phyloP scores from a whole-genome alignment of 2,113 vertebrate genomes.

The Marmota monax region DNA sequence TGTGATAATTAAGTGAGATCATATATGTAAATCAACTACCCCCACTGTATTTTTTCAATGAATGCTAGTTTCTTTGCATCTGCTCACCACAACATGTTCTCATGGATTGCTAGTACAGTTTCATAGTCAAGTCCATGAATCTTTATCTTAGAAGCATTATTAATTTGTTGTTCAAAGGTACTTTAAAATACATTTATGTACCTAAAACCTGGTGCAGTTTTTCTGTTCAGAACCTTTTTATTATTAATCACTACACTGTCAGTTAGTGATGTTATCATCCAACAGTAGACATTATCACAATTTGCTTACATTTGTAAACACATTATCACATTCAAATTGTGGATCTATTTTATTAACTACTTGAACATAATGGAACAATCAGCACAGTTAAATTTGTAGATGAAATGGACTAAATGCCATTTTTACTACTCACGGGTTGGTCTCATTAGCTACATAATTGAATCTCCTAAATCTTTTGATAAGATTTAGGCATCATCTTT shows the following conservation, averaged over 20 bases:
- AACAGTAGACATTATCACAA: constrained; percentile 1
- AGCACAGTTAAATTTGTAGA: neutral
- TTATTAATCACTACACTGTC: neutral
- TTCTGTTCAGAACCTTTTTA: neutral
- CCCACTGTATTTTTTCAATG: neutral
- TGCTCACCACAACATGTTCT: neutral
- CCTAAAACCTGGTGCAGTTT: neutral
- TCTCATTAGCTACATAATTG: neutral
- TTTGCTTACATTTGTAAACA: constrained; percentile 23
- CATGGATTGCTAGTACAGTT: neutral
- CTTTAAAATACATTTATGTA: neutral
- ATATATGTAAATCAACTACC: neutral
- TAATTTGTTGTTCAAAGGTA: neutral
- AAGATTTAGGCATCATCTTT: neutral
- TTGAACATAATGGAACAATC: neutral
- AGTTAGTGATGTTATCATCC: neutral
- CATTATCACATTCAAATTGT: neutral
- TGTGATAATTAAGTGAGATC: neutral
- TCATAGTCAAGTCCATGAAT: neutral
- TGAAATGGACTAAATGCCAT: neutral
- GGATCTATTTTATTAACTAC: constrained; percentile 25
- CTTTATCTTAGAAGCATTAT: neutral
- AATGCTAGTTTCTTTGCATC: neutral
- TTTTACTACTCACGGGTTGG: neutral
- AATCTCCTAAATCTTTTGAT: neutral